These are phyloP conservation scores for Ormia ochracea DNA, from an alignment of 2,888 invertebrate species.

Conservation along the genomic window DNA sequence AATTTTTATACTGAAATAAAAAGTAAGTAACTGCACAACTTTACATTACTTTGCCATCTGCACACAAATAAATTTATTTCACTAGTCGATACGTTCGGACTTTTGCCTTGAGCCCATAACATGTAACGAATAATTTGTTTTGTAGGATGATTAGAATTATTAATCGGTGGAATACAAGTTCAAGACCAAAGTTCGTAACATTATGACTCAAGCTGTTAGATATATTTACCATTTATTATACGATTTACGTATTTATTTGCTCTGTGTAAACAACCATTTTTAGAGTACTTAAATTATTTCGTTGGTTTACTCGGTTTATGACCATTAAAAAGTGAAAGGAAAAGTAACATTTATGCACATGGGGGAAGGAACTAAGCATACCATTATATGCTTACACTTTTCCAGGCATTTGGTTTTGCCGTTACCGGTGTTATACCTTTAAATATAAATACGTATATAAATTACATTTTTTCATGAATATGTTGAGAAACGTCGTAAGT, in stretches of 20 bases:
- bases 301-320: not conserved
- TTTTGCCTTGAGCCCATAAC: too few species aligned
- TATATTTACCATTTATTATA: too few species aligned
- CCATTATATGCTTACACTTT: constrained; percentile 3
- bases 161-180: too few species aligned
- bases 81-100: too few species aligned
- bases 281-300: not conserved
- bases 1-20: constrained; percentile 24
- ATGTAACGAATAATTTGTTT: too few species aligned
- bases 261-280: constrained; percentile 22
- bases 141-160: too few species aligned
- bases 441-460: too few species aligned
- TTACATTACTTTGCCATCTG: not conserved
- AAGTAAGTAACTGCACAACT: not conserved
- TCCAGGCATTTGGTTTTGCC: not conserved
- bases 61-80: not conserved
- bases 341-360: not conserved
- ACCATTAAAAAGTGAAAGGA: constrained; percentile 18
- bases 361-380: constrained; percentile 11
- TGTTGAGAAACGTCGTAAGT: too few species aligned
- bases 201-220: too few species aligned
- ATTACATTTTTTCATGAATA: too few species aligned
- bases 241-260: too few species aligned
- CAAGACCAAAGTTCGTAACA: too few species aligned
- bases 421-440: not conserved